Base-by-base conservation (phyloP, 2,888 invertebrate species). In the Bedellia somnulentella region DNA sequence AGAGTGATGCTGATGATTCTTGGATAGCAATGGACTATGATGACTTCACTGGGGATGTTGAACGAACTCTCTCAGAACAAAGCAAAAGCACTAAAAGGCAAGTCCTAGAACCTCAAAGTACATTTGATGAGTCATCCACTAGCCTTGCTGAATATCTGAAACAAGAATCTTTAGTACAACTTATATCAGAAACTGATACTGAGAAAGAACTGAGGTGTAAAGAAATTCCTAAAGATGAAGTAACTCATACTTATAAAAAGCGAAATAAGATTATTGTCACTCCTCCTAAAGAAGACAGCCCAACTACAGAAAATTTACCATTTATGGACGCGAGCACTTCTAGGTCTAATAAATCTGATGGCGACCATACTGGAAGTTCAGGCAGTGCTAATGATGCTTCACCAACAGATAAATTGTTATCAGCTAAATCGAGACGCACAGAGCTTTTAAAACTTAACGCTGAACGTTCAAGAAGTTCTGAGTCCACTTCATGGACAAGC, bases 401-500 rank as follows among this genome's bases (percentile, higher is more conserved):
- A 17, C 71, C 73, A 1, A 70, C 71, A 9, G 68, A 70, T 24
- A 52, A 44, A 3, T 49, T 75, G 31, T 43, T 75, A 22, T 61
- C 73, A 12, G 71, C 80, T 1, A 78, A 76, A 39, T 71, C 66
- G 3, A 73, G 68, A 45, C 67, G 78, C 31, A 68, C 67, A 36
- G 81, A 81, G 44, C 49, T 82, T 26, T 57, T 83, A 3, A 85
- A 86, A 47, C 57, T 85, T 14, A 86, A 85, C 40, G 81, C 86
- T 1, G 88, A 88, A 50, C 83, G 87, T 35, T 89, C 89, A 1
- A 77, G 83, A 40, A 89, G 89, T 44, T 89, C 88, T 2, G 89
- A 89, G 46, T 86, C 86, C 0, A 83, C 82, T 17, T 89, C 89
- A 0, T 89, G 87, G 86, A 88, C 88, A 1, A 86, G 86, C 44